A percentile compares a stretch with the other conserved stretches of the same genome.
These are phyloP conservation scores for Dendroctonus valens DNA, from an alignment of 1,140 invertebrate genomes.

Conservation along the genomic window DNA sequence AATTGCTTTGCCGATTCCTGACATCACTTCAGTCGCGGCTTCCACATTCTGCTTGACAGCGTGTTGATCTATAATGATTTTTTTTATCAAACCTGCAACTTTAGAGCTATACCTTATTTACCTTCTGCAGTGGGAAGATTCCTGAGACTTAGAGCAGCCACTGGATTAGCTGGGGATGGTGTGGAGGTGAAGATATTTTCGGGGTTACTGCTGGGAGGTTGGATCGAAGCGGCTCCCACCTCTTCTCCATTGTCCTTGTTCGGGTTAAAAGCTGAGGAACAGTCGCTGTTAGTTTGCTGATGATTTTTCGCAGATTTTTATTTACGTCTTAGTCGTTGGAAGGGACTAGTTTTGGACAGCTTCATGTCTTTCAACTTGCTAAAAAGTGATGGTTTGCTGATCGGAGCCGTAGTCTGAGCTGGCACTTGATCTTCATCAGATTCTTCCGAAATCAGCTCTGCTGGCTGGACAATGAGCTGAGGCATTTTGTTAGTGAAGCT, in stretches of 20 bases:
- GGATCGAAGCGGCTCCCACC: too few relatives aligned
- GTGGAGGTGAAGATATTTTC: background rate
- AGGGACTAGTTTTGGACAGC: background rate
- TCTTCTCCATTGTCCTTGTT: too few relatives aligned
- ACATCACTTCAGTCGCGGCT: background rate
- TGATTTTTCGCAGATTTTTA: too few relatives aligned
- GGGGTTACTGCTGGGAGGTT: background rate
- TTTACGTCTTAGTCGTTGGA: too few relatives aligned
- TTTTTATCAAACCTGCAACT: too few relatives aligned
- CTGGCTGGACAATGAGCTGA: conserved; percentile 23
- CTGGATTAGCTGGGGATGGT: background rate
- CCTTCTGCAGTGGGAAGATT: background rate
- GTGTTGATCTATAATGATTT: too few relatives aligned
- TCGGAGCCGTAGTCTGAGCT: too few relatives aligned
- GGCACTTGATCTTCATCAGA: background rate
- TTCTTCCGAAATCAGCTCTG: conserved; percentile 19
- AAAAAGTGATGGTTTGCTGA: too few relatives aligned
- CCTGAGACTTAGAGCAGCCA: background rate
- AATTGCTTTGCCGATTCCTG: conserved; percentile 18
- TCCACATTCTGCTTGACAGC: too few relatives aligned
- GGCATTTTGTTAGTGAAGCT: background rate
- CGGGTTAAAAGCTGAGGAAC: too few relatives aligned
- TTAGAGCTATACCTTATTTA: background rate
- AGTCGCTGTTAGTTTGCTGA: too few relatives aligned
- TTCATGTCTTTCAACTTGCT: background rate